These are phyloP conservation scores for pig (Sus scrofa) DNA, from an alignment of 2,113 vertebrate genomes.

Conservation along the genomic window DNA sequence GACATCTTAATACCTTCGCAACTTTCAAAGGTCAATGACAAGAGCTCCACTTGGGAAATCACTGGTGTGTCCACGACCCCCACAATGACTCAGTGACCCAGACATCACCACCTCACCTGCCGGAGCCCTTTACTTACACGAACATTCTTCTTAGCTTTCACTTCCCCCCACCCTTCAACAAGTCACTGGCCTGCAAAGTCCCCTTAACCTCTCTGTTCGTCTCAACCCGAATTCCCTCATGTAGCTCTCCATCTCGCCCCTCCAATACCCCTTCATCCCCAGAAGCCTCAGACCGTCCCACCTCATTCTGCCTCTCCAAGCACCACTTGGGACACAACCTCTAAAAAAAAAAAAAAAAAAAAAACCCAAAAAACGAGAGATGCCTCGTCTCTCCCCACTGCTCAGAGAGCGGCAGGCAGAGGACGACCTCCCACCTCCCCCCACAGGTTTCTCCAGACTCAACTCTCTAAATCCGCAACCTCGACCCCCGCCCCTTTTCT, in stretches of 20 bases:
- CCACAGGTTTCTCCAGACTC: constrained; percentile 42
- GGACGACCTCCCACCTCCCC: constrained; percentile 15
- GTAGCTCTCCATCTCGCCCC: background rate
- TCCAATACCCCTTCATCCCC: constrained; percentile 8
- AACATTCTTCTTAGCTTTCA: background rate
- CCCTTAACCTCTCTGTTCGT: background rate
- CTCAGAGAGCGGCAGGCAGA: background rate
- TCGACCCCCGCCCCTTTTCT: background rate
- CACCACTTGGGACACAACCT: constrained; percentile 54
- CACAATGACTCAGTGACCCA: constrained; percentile 67
- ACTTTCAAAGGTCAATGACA: constrained; percentile 68
- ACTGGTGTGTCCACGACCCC: constrained; percentile 54
- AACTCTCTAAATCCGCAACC: constrained; percentile 43
- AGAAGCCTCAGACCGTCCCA: background rate
- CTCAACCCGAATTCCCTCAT: background rate
- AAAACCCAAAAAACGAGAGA: constrained; percentile 17
- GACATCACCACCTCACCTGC: constrained; percentile 72
- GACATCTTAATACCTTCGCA: constrained; percentile 68
- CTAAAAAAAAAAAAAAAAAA: constrained; percentile 22
- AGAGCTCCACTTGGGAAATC: constrained; percentile 45
- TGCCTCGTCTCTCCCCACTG: background rate
- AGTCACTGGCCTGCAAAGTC: constrained; percentile 77
- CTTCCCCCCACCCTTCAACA: constrained; percentile 69
- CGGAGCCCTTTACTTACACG: constrained; percentile 28
- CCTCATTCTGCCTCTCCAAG: constrained; percentile 10